Base-by-base conservation (phyloP, 2,797 vertebrate genomes). In the Babyrousa celebensis region DNA sequence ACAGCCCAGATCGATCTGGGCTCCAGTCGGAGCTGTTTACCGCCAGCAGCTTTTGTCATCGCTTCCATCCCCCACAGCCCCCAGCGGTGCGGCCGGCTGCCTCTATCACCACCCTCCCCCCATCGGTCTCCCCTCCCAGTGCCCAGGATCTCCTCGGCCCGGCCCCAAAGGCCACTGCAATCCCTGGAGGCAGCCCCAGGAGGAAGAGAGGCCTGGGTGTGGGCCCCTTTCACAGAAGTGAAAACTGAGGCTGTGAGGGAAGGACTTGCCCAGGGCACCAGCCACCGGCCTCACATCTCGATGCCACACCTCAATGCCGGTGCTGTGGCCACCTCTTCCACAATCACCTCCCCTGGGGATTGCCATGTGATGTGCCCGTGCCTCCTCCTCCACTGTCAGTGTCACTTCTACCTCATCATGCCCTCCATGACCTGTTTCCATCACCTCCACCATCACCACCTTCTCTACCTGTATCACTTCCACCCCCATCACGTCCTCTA, bases 11-110 rank as follows among this genome's bases (percentile, higher is more conserved):
- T 99, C 99, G 98, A 99, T 99, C 99, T 98, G 93, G 98, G 98
- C 98, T 98, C 98, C 99, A 99, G 98, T 98, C 98, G 97, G 98
- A 99, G 99, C 99, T 99, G 99, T 99, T 99, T 99, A 99, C 98
- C 95, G 97, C 16, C 20, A 87, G 92, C 84, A 54, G 98, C 88
- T 75, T 65, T 18, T 52, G 79, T 77, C 85, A 27, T 23, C 6
- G 25, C 16, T 12, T 74, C 92, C 86, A 36, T 84, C 95, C 91
- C 96, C 90, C 80, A 21, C 18, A 1, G 77, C 29, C 29, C 60
- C 32, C 3, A 0, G 25, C n/a, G 52, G 20, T 52, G 54, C 68
- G 43, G 43, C 43, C 43, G 43, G 43, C 43, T 1, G 43, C 43
- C 43, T 48, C 43, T 48, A 12, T 17, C 14, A 5, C n/a, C 54